Evolutionary conservation across 2,113 vertebrate genomes (phyloP), one percentile per base, ranked within the genome.

Genomic region (Aptenodytes patagonicus): DNA sequence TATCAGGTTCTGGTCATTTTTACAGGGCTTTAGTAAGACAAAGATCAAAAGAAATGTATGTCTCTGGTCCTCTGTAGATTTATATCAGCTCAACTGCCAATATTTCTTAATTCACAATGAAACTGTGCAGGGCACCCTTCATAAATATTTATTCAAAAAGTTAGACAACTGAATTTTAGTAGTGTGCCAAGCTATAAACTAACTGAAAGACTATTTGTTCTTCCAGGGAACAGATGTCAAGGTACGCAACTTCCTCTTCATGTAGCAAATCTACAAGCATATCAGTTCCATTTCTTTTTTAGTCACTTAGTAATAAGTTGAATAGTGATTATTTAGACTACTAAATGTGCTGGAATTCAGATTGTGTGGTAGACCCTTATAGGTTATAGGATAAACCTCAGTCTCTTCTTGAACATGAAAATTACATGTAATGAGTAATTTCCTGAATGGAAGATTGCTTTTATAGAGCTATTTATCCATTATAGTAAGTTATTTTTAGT

Each of bases 31-130:
- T 95, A 94, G 77, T 83, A 97, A 95, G 97, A 98, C 69, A 95
- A 91, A 97, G 98, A 98, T 98, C 97, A 98, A 98, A 98, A 95
- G 90, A 96, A 96, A 97, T 96, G 98, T 98, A 98, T 97, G 89
- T 97, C 98, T 98, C 97, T 98, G 92, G 79, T 82, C 93, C 88
- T 97, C 95, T 96, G 95, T 95, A 98, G 98, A 95, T 97, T 98
- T 98, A 98, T 97, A 96, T 95, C 96, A 88, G 96, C 98, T 98
- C 97, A 97, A 91, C 93, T 98, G 96, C 96, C 97, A 97, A 98
- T 98, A 98, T 97, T 98, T 97, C 89, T 94, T 95, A 97, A 98
- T 97, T 98, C 71, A 36, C 90, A 90, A 91, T 97, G 96, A 98
- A 98, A 97, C 76, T 98, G 38, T 71, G 91, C 97, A 98, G 96